phyloP scores from a whole-genome alignment of 2,113 vertebrate species.

The Synodontis membranacea region DNA sequence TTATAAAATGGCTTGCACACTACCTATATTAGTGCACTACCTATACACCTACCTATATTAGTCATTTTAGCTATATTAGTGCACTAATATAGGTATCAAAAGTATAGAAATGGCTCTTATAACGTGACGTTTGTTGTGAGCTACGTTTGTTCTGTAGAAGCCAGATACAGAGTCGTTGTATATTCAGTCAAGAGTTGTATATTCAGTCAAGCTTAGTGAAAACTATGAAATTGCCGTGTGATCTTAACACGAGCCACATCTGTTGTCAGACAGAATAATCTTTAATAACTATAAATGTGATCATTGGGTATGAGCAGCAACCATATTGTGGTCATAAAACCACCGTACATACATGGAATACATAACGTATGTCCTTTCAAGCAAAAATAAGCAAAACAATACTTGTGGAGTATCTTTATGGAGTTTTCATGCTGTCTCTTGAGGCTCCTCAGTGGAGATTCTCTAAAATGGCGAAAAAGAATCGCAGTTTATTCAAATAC shows the following conservation, averaged over 20 bases:
- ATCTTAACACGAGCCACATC: background rate
- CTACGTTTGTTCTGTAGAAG: too few relatives aligned
- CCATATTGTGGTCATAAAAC: background rate
- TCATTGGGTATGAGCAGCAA: background rate
- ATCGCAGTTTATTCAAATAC: background rate
- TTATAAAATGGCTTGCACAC: background rate
- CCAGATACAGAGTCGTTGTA: too few relatives aligned
- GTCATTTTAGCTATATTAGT: background rate
- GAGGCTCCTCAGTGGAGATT: background rate
- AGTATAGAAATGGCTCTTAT: background rate
- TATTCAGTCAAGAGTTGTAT: background rate
- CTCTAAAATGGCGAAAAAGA: background rate
- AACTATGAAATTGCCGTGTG: background rate
- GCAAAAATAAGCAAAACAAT: background rate
- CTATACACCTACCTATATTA: background rate
- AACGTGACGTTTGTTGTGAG: background rate
- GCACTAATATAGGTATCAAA: too few relatives aligned
- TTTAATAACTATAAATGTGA: conserved; percentile 1
- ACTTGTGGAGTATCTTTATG: background rate
- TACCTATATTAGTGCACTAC: background rate
- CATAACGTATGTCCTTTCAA: background rate
- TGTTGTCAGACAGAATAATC: background rate
- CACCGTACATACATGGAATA: background rate
- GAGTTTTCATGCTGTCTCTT: background rate
- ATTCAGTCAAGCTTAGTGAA: background rate